Conservation (phyloP, 2,797 vertebrate species). For the Hozukius guyotensis region DNA sequence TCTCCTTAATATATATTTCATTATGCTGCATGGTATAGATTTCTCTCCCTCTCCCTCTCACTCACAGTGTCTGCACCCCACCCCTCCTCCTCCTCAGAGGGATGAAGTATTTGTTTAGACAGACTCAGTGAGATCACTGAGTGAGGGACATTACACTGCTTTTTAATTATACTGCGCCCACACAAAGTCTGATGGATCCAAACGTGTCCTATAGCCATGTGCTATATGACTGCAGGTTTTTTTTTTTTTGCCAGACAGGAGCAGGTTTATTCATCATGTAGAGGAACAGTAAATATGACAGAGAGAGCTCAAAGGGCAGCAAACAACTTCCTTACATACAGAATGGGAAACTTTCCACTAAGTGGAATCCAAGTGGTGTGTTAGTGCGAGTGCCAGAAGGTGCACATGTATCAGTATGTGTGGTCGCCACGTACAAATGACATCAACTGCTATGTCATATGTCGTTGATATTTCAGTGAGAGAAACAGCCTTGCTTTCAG, state of each 20-base stretch:
- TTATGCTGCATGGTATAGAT: slow-evolving; percentile 4
- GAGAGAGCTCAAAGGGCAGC: not conserved
- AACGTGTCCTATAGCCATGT: not conserved
- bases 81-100: slow-evolving; percentile 23
- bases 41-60: not conserved
- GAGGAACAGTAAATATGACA: slow-evolving; percentile 18
- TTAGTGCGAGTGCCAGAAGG: not conserved
- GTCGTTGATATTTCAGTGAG: not conserved
- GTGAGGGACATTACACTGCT: slow-evolving; percentile 13
- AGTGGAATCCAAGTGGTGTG: slow-evolving; percentile 7
- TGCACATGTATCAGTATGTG: not conserved
- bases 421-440: not conserved
- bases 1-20: slow-evolving; percentile 25
- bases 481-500: slow-evolving; percentile 3
- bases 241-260: slow-evolving; percentile 10
- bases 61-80: not conserved
- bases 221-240: slow-evolving; percentile 5
- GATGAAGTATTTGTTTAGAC: slow-evolving; percentile 64
- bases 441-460: not conserved
- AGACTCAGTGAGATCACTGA: slow-evolving; percentile 45
- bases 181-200: not conserved
- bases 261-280: slow-evolving; percentile 31
- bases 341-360: not conserved
- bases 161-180: slow-evolving; percentile 31
- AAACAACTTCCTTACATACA: slow-evolving; percentile 4